Evolutionary conservation across 23 tunicate genomes (phyloP).

Genomic region (Trididemnum nubilum): DNA sequence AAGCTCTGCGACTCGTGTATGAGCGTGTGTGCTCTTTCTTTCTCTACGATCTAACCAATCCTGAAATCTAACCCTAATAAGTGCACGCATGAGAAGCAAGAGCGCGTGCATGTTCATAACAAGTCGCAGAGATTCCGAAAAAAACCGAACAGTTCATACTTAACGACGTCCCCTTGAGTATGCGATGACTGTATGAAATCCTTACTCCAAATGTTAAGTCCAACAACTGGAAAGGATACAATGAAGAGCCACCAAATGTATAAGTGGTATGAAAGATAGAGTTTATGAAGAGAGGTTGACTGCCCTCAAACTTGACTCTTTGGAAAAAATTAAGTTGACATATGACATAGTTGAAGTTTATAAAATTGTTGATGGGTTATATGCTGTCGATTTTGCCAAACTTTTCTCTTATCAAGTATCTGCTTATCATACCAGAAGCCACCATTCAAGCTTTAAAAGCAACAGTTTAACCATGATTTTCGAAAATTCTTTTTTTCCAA

Average conservation of each 20-base stretch:
- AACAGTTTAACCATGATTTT: not conserved
- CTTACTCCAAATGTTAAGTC: no score
- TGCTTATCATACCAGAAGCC: not conserved
- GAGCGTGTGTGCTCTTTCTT: no score
- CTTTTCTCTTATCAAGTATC: not conserved
- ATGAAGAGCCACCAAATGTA: not conserved
- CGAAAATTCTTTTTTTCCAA: not conserved
- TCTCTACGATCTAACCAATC: no score
- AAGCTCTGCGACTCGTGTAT: no score
- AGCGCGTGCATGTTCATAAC: no score
- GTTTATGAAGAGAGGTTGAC: not conserved
- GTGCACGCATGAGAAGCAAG: no score
- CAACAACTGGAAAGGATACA: not conserved
- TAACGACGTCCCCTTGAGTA: no score
- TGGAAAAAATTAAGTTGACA: not conserved
- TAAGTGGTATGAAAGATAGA: not conserved
- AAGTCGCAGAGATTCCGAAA: no score
- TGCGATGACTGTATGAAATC: no score
- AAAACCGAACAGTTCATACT: no score
- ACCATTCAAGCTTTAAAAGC: not conserved
- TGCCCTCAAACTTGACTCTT: not conserved
- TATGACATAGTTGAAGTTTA: not conserved
- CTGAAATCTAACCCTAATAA: no score
- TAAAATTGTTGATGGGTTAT: not conserved
- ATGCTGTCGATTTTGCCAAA: not conserved